Evolutionary conservation across 2,797 vertebrate genomes (phyloP).

Genomic region (Lacerta bilineata): DNA sequence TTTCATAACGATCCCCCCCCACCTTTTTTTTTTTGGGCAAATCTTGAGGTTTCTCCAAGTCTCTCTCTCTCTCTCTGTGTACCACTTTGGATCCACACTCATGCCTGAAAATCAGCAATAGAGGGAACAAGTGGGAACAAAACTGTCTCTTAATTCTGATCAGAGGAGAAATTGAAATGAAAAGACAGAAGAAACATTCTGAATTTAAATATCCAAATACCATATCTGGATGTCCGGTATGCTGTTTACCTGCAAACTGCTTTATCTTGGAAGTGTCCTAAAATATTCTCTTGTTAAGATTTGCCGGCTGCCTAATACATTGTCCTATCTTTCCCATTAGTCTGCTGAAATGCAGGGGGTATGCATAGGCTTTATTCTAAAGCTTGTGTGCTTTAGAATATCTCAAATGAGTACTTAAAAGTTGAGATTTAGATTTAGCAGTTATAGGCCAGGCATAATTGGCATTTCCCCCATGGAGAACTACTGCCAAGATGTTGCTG

Average conservation of each 20-base stretch:
- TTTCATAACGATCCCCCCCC: background rate
- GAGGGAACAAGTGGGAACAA: too few species aligned
- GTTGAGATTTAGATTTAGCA: slow-evolving; percentile 1
- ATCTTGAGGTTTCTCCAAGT: background rate
- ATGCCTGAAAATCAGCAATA: background rate
- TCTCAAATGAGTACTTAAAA: background rate
- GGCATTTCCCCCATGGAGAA: slow-evolving; percentile 13
- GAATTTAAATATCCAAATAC: too few species aligned
- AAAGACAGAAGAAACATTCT: too few species aligned
- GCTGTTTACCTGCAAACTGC: background rate
- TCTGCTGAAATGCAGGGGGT: background rate
- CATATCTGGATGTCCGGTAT: background rate
- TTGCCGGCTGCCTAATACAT: background rate
- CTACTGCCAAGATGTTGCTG: slow-evolving; percentile 52
- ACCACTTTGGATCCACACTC: background rate
- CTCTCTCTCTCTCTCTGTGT: background rate
- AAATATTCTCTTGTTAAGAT: background rate
- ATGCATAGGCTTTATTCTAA: background rate
- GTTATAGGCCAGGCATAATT: background rate
- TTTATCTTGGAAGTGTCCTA: background rate
- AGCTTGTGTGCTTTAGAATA: background rate
- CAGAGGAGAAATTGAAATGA: too few species aligned
- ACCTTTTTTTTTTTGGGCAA: background rate
- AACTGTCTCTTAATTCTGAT: too few species aligned
- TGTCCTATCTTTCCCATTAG: background rate